phyloP scores from a whole-genome alignment of 1,140 invertebrate genomes.

The Geopemphigus sp. region DNA sequence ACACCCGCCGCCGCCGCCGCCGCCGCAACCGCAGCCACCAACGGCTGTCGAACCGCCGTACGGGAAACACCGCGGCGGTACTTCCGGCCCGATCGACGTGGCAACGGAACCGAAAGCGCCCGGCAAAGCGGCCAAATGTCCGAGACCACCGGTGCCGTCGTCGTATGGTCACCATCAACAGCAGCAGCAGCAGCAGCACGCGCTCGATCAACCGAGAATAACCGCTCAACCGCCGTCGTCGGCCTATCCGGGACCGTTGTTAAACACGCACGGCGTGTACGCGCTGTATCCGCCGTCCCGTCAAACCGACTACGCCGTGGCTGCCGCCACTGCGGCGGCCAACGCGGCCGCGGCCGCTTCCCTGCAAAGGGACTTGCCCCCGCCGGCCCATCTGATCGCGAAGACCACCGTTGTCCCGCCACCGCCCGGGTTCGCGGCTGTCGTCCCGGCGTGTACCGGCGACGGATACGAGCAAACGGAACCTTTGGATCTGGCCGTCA shows the following conservation, averaged over 20 bases:
- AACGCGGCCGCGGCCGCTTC: not conserved
- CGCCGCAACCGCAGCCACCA: too few species aligned
- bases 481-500: slow-evolving; percentile 27
- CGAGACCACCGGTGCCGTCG: not conserved
- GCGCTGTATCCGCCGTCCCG: not conserved
- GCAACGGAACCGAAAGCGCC: too few species aligned
- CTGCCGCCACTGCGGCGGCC: too few species aligned
- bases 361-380: not conserved
- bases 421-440: not conserved
- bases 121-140: not conserved
- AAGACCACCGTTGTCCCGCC: not conserved
- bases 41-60: too few species aligned
- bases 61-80: too few species aligned
- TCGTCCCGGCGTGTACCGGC: not conserved
- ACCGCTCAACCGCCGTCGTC: not conserved
- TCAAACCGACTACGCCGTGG: not conserved
- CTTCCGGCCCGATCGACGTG: too few species aligned
- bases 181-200: not conserved
- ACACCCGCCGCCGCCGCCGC: not conserved
- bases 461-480: not conserved
- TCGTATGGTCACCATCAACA: not conserved
- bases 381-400: slow-evolving; percentile 18
- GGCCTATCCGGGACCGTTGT: not conserved
- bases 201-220: not conserved
- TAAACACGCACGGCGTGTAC: not conserved